Evolutionary conservation across 1,140 invertebrate species (phyloP), one percentile per base, ranked within the genome.

Genomic region (Spodoptera frugiperda): DNA sequence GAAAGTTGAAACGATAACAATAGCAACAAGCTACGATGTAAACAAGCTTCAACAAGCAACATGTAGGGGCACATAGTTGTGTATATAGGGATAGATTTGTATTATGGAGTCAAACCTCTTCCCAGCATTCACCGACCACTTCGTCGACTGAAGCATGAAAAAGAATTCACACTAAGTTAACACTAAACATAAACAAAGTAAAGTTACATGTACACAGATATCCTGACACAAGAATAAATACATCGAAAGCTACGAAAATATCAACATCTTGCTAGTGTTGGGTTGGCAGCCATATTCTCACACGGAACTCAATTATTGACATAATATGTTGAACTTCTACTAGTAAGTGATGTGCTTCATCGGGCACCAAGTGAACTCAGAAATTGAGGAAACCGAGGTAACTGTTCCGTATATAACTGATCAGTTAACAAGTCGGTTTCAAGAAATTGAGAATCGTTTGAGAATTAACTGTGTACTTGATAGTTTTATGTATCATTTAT

Each of bases 121-220:
- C 90, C 73, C 88, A 82, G 84, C 89, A 89, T 82, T 93, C 91
- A 88, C 86, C 84, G 77, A 85, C 82, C 87, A 89, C 92, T 85
- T 94, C 93, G 87, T 94, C 91, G 81, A 93, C 91, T 90, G 91
- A 83, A 87, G 89, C 93, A 90, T 92, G 91, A 82, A 93, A 92
- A 89, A 89, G 82, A 92, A 83, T 84, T 82, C 68, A 83, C 59
- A 84, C 59, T 81, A 48, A 74, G 61, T 86, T 84, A 84, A 80
- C 72, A 77, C 46, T 61, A 76, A 57, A 76, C 59, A 68, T 55
- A 53, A 65, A 53, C 21, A 74, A 51, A 67, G 4, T 71, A 77
- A 81, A 57, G 70, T 80, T 73, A 46, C 30, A 54, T 75, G 76
- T 79, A 80, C 70, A 80, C 48, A 33, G 48, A 68, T 63, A 48